These are phyloP conservation scores for Acanthisitta chloris DNA, from an alignment of 2,113 vertebrate genomes.

Conservation along the genomic window DNA sequence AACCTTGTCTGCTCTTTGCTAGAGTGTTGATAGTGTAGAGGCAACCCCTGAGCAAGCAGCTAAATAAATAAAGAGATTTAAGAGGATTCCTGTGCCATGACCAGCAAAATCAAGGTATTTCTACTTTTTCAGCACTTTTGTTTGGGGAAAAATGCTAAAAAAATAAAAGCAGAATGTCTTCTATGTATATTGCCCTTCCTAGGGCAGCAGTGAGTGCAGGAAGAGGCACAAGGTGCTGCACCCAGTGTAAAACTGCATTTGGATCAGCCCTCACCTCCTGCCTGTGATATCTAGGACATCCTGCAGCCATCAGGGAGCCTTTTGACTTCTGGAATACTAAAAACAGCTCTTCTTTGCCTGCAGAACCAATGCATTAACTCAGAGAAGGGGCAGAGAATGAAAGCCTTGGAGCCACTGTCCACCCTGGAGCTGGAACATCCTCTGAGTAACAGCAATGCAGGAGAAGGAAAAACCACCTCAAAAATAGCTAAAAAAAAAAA, in stretches of 20 bases:
- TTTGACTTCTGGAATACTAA: not conserved
- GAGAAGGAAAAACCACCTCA: not conserved
- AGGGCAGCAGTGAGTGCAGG: not conserved
- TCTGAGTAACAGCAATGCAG: not conserved
- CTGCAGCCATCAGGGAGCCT: not conserved
- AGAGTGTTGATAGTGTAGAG: not conserved
- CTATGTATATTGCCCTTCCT: rapidly evolving
- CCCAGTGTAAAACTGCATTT: not conserved
- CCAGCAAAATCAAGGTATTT: not conserved
- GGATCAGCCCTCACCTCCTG: not conserved
- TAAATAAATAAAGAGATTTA: not conserved
- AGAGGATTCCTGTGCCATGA: not conserved
- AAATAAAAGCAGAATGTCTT: not conserved
- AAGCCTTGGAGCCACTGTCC: not conserved
- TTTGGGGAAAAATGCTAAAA: not conserved
- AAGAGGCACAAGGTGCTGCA: not conserved
- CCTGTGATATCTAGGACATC: not conserved
- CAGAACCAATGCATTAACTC: conserved; percentile 1
- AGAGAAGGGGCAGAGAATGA: not conserved
- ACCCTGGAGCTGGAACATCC: rapidly evolving
- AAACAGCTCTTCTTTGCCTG: not conserved
- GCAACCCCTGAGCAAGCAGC: not conserved
- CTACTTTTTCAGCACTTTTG: not conserved
- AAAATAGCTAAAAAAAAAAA: not conserved
- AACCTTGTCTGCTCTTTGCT: not conserved